These are phyloP conservation scores for Smithornis capensis DNA, from an alignment of 2,113 vertebrate species.

Conservation along the genomic window DNA sequence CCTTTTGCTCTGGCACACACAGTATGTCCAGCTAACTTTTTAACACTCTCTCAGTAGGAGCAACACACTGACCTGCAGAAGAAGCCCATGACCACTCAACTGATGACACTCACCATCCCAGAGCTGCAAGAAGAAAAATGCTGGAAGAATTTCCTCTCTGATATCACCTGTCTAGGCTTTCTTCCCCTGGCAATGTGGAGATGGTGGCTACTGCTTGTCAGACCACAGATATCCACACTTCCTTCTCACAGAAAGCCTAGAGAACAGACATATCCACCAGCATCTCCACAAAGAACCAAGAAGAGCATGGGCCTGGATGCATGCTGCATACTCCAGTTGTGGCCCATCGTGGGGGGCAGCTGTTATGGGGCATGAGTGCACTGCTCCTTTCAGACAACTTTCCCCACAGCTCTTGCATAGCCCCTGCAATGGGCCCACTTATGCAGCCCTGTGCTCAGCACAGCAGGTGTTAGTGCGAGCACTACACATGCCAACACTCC, in stretches of 20 bases:
- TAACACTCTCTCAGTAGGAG: not conserved
- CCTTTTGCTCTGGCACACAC: not conserved
- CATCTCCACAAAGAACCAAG: not conserved
- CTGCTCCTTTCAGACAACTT: not conserved
- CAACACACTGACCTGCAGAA: not conserved
- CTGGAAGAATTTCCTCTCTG: not conserved
- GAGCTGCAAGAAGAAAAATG: not conserved
- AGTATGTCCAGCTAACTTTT: not conserved
- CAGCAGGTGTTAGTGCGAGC: fast-evolving
- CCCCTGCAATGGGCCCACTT: not conserved
- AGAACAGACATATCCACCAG: not conserved
- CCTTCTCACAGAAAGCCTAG: not conserved
- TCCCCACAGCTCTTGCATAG: not conserved
- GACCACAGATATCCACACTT: not conserved
- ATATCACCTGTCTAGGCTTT: not conserved
- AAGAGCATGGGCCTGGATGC: not conserved
- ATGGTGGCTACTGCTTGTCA: not conserved
- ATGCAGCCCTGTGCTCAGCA: not conserved
- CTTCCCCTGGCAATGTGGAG: not conserved
- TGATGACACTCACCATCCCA: not conserved
- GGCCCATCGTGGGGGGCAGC: not conserved
- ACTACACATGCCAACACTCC: not conserved
- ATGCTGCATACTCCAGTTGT: fast-evolving
- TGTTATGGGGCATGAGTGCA: not conserved
- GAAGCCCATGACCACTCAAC: not conserved